Conservation (phyloP, 1,140 invertebrate species). For the Sycophila sp. region DNA sequence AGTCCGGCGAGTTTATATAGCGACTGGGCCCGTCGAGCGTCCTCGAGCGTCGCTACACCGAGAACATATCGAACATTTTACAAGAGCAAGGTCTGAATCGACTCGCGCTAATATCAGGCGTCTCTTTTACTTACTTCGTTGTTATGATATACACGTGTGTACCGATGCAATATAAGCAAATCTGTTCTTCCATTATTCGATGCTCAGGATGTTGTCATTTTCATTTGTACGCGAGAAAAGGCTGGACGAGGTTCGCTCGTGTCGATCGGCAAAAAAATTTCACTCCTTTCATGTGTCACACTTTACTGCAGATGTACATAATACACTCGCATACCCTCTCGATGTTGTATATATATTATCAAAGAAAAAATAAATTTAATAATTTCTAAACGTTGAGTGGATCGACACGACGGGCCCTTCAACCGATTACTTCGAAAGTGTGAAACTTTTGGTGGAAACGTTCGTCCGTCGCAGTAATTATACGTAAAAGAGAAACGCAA, state of each 20-base stretch:
- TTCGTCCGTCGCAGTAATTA: no score
- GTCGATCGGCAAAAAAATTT: no score
- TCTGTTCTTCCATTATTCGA: slow-evolving; percentile 62
- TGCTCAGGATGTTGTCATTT: slow-evolving; percentile 43
- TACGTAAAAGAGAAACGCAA: neutral
- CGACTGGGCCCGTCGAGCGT: no score
- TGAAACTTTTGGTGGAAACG: no score
- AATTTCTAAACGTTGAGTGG: no score
- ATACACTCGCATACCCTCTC: neutral
- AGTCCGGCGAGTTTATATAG: no score
- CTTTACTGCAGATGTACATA: neutral
- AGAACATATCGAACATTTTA: slow-evolving; percentile 42
- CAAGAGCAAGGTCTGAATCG: slow-evolving; percentile 17
- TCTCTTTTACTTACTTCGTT: slow-evolving; percentile 41
- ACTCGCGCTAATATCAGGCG: slow-evolving; percentile 30
- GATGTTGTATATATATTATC: neutral
- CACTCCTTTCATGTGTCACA: neutral
- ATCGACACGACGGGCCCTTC: no score
- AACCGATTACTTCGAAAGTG: neutral
- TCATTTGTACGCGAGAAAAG: neutral
- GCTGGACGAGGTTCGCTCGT: no score
- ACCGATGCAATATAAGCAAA: slow-evolving; percentile 57
- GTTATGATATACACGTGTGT: slow-evolving; percentile 18
- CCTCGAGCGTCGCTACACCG: no score
- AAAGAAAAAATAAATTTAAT: no score